A percentile compares a stretch with the other conserved stretches of the same genome.
These are phyloP conservation scores for Chirona hameri DNA, from an alignment of 2,888 invertebrate species.

Conservation along the genomic window DNA sequence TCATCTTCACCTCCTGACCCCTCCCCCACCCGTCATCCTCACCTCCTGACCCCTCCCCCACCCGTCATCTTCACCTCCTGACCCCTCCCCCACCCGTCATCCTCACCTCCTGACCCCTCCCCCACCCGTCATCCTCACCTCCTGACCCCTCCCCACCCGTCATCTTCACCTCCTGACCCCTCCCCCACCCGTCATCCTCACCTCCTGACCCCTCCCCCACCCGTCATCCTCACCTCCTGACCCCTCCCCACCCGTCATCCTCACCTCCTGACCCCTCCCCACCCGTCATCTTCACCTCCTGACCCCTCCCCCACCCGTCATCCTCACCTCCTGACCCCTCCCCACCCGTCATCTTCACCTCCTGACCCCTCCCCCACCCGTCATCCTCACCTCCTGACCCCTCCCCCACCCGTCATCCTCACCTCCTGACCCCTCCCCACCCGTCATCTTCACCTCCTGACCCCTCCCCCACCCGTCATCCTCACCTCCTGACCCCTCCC, in stretches of 20 bases:
- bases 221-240: not conserved
- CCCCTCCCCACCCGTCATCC: not conserved
- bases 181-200: not conserved
- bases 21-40: not conserved
- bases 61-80: not conserved
- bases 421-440: not conserved
- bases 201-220: not conserved
- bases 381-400: not conserved
- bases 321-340: not conserved
- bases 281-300: not conserved
- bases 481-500: not conserved
- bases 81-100: too few species aligned
- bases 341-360: not conserved
- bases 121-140: not conserved
- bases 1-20: not conserved
- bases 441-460: not conserved
- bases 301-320: too few species aligned
- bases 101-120: not conserved
- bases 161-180: not conserved
- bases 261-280: not conserved
- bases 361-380: too few species aligned
- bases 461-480: too few species aligned
- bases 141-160: too few species aligned
- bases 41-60: not conserved
- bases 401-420: not conserved